Evolutionary conservation across 1,140 invertebrate genomes (phyloP).

Genomic region (Heliconius hewitsoni): DNA sequence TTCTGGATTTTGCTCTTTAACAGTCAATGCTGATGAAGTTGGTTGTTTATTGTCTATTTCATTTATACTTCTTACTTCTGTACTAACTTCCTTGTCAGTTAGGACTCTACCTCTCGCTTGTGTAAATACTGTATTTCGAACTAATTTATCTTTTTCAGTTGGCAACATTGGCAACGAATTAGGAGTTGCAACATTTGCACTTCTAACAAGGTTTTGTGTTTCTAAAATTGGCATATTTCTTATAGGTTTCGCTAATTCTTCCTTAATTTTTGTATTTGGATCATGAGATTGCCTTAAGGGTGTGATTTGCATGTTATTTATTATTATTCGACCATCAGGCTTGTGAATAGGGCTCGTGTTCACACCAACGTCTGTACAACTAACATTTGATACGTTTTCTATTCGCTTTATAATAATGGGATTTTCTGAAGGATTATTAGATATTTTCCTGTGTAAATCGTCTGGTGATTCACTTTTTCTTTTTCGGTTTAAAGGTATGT

Average conservation of each 20-base stretch:
- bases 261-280: conserved; percentile 43
- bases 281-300: conserved; percentile 34
- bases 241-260: conserved; percentile 42
- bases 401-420: conserved; percentile 40
- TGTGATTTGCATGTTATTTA: conserved; percentile 46
- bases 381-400: conserved; percentile 36
- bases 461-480: conserved; percentile 74
- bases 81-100: conserved; percentile 46
- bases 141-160: conserved; percentile 62
- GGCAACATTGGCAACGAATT: conserved; percentile 6
- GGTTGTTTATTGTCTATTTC: conserved; percentile 9
- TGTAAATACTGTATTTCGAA: conserved; percentile 72
- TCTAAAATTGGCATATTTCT: conserved; percentile 27
- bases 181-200: conserved; percentile 1
- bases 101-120: conserved; percentile 66
- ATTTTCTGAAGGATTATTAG: conserved; percentile 32
- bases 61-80: conserved; percentile 30
- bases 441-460: conserved; percentile 59
- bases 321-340: conserved; percentile 41
- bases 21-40: background rate
- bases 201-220: conserved; percentile 36
- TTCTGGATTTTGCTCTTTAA: background rate
- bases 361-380: conserved; percentile 47
- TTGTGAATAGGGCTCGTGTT: conserved; percentile 54
- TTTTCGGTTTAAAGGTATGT: conserved; percentile 52